These are phyloP conservation scores for Drosophila fuyamai DNA, from an alignment of 1,140 invertebrate species.

Conservation along the genomic window DNA sequence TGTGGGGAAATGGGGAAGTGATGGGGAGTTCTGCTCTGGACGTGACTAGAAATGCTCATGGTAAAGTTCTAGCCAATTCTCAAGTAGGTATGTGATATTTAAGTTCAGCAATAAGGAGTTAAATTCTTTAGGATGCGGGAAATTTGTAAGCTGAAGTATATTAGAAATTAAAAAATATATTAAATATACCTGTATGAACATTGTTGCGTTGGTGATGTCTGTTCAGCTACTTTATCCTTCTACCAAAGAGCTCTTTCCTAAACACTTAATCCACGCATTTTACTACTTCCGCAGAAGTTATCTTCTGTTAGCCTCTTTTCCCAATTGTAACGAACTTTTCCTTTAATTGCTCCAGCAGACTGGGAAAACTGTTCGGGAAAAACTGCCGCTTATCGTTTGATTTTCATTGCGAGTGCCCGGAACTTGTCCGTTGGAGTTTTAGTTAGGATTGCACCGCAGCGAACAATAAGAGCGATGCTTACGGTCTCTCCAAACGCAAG, in stretches of 20 bases:
- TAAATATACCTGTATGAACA: too few relatives aligned
- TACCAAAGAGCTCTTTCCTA: slow-evolving; percentile 1
- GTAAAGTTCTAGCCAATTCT: not conserved
- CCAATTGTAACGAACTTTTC: slow-evolving; percentile 46
- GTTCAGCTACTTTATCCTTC: not conserved
- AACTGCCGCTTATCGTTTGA: slow-evolving; percentile 73
- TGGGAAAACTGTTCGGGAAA: slow-evolving; percentile 49
- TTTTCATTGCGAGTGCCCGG: slow-evolving; percentile 53
- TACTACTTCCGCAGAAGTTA: slow-evolving; percentile 32
- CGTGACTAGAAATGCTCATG: slow-evolving; percentile 50
- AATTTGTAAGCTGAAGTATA: too few relatives aligned
- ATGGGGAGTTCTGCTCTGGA: slow-evolving; percentile 7
- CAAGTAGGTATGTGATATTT: not conserved
- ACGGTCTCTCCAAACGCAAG: not conserved
- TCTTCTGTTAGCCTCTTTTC: slow-evolving; percentile 1
- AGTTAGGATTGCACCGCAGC: slow-evolving; percentile 34
- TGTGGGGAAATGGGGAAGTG: not conserved
- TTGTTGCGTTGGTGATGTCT: too few relatives aligned
- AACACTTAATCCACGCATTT: slow-evolving; percentile 26
- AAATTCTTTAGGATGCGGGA: not conserved
- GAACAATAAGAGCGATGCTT: slow-evolving; percentile 42
- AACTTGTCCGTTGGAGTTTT: slow-evolving; percentile 59
- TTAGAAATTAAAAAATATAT: too few relatives aligned
- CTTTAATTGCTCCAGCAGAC: slow-evolving; percentile 70
- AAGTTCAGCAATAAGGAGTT: not conserved